These are phyloP conservation scores for Goniozus legneri DNA, from an alignment of 1,140 invertebrate genomes.

Conservation along the genomic window DNA sequence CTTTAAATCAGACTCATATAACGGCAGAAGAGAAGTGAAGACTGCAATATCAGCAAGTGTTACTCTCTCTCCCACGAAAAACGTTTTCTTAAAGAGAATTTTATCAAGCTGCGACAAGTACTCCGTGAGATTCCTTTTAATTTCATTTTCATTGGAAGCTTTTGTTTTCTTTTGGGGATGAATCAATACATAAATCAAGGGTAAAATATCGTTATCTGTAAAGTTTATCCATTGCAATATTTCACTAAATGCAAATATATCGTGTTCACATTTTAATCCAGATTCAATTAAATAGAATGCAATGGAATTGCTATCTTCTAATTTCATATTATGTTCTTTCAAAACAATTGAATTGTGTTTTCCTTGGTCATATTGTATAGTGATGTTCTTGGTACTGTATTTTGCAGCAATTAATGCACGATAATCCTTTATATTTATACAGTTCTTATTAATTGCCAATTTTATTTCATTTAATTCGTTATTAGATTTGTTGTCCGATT, in stretches of 20 bases:
- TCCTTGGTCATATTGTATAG: constrained; percentile 9
- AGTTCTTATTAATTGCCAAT: constrained; percentile 47
- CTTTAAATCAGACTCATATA: constrained; percentile 60
- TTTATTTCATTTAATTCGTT: not conserved
- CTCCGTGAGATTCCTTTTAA: no score
- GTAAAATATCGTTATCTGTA: constrained; percentile 62
- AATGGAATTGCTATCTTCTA: constrained; percentile 67
- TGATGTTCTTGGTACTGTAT: constrained; percentile 50
- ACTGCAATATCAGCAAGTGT: constrained; percentile 72
- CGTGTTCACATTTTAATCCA: constrained; percentile 53
- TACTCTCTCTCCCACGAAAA: constrained; percentile 69
- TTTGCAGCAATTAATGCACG: constrained; percentile 54
- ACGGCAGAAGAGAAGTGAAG: constrained; percentile 58
- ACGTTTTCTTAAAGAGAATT: constrained; percentile 62
- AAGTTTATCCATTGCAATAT: constrained; percentile 69
- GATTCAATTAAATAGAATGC: constrained; percentile 62
- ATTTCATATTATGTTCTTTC: constrained; percentile 48
- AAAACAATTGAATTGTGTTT: constrained; percentile 15
- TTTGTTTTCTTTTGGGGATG: constrained; percentile 49
- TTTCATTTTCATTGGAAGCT: constrained; percentile 32
- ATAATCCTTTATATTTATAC: constrained; percentile 52
- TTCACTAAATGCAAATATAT: constrained; percentile 53
- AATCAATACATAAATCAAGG: constrained; percentile 63
- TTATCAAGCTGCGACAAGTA: constrained; percentile 56
- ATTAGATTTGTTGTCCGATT: not conserved